Base-by-base conservation (phyloP, 53 echinoderm and acorn worm species). In the Holothuria scabra region DNA sequence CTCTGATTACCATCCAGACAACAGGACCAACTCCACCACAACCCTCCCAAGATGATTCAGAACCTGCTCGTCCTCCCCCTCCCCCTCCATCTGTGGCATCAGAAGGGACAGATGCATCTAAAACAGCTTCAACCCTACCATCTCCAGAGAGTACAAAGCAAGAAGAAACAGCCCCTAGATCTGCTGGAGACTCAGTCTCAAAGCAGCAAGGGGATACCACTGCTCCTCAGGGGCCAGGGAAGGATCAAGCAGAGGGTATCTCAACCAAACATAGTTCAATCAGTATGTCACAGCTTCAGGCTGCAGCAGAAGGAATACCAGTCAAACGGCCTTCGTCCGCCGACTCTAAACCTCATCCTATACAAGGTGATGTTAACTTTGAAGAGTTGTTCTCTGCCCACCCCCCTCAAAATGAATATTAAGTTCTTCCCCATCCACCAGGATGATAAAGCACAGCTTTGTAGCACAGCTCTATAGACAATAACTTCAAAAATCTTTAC, bases 231-330 rank as follows among this genome's bases (percentile, higher is more conserved):
- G 35, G 22, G 28, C 21, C 4, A 4, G 3, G 65, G 29, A 69
- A 41, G 41, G 69, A 69, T 20, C 12, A 11, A 12, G 44, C 41
- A 41, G 22, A 11, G 69, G 69, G 69, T 34, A 30, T 69, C 19
- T 69, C 69, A 22, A 86, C 93, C 19, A 85, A 91, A 26, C 85
- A 90, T 24, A 90, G 90, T 14, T 92, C 97, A 2, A 97, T 97
- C 72, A 92, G 92, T 41, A 97, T 97, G 97, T 97, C 97, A 25
- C 97, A 97, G 83, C 93, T 97, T 18, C 97, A 97, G 60, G 97
- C 97, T 2, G 92, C 90, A 1, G 94, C 93, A 2, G 93, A 93
- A 29, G 97, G 97, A 12, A 60, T 88, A 28, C 93, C 93, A 13
- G 60, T 90, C 83, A 97, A 97, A 86, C 92, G 90, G 56, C 19